Evolutionary conservation across 2,797 vertebrate genomes (phyloP), one percentile per base, ranked within the genome.

Genomic region (Streptopelia turtur): DNA sequence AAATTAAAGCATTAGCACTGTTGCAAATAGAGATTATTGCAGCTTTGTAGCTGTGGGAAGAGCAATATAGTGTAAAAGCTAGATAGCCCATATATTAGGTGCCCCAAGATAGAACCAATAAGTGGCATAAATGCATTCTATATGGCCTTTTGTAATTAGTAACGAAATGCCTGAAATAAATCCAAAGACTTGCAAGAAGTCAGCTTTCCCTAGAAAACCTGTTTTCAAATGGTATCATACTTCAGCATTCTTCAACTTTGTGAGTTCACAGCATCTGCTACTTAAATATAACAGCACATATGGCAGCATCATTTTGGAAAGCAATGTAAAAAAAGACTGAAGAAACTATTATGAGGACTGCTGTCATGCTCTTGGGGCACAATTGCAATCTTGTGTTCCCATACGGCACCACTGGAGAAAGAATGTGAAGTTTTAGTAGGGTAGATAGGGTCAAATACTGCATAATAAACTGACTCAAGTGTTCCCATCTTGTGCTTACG

Each of bases 271-370:
- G 91, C 96, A 97, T 97, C 97, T 98, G 97, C 95, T 97, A 49
- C 95, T 97, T 97, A 97, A 97, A 97, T 97, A 96, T 96, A 97
- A 97, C 95, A 92, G 96, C 95, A 95, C 96, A 93, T 95, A 96
- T 95, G 96, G 96, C 91, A 85, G 87, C 95, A 93, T 96, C 97
- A 82, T 96, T 97, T 95, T 95, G 94, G 93, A 95, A 95, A 97
- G 92, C 71, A 83, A 91, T 89, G 85, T 89, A 90, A 95, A 94
- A 95, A 93, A 94, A 97, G 87, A 94, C 90, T 87, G 88, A 95
- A 96, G 87, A 94, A 95, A 93, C 83, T 85, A 90, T 90, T 89
- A 88, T 79, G 81, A 69, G 63, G 33, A 66, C 89, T 82, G 87
- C 95, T 95, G 91, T 95, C 84, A 59, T 83, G 66, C 74, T 94